These are phyloP conservation scores for Agrotis ipsilon DNA, from an alignment of 2,888 invertebrate genomes.

Conservation along the genomic window DNA sequence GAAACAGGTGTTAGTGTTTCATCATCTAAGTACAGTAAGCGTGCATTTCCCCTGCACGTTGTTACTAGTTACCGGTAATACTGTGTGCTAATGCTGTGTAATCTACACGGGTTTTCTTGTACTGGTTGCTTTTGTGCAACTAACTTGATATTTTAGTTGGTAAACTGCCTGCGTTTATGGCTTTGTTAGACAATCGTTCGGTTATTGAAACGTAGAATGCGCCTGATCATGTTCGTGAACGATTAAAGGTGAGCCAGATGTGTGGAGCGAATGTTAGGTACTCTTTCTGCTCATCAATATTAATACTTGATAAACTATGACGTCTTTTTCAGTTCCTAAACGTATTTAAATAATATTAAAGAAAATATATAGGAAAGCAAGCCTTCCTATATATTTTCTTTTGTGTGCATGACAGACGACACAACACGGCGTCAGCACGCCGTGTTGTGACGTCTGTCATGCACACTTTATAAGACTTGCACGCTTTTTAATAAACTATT, in stretches of 20 bases:
- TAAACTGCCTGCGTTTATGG: slow-evolving; percentile 55
- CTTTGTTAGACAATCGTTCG: slow-evolving; percentile 54
- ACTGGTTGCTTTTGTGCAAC: slow-evolving; percentile 66
- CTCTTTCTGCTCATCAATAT: slow-evolving; percentile 3
- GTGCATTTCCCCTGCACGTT: slow-evolving; percentile 63
- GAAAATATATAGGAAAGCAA: no score
- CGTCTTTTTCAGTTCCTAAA: background rate
- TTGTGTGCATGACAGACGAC: no score
- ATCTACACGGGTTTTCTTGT: slow-evolving; percentile 66
- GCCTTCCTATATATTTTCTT: no score
- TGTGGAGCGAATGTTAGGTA: slow-evolving; percentile 8
- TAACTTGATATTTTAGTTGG: slow-evolving; percentile 67
- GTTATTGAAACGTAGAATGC: slow-evolving; percentile 53
- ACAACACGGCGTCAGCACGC: no score
- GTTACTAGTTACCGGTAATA: slow-evolving; percentile 67
- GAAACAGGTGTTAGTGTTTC: slow-evolving; percentile 62
- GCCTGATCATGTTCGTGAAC: slow-evolving; percentile 55
- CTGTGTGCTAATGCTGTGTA: slow-evolving; percentile 63
- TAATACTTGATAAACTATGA: background rate
- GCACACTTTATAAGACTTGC: no score
- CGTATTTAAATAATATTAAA: no score
- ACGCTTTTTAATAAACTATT: no score
- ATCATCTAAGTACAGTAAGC: slow-evolving; percentile 59
- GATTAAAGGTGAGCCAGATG: slow-evolving; percentile 47
- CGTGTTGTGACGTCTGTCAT: no score